A percentile compares a stretch with the other conserved stretches of the same genome.
Evolutionary conservation across 2,113 vertebrate species (phyloP).

Genomic region (Dasyornis broadbenti): DNA sequence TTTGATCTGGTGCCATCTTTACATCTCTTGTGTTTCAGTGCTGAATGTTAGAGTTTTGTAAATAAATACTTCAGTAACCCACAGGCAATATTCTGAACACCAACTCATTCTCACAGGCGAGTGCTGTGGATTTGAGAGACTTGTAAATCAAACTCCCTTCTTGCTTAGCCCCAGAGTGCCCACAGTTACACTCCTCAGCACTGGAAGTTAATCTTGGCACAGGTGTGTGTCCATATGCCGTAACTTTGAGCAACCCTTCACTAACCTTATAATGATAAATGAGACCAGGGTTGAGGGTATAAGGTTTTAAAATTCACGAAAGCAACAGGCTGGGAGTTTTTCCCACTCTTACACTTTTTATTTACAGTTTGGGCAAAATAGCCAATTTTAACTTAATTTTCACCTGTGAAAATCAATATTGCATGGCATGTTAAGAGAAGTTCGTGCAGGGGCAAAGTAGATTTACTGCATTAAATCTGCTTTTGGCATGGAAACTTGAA

Average conservation of each 20-base stretch:
- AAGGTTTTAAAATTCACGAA: neutral
- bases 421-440: neutral
- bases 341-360: neutral
- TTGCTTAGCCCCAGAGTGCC: neutral
- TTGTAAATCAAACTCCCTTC: neutral
- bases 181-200: neutral
- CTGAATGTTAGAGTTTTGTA: neutral
- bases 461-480: neutral
- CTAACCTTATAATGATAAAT: neutral
- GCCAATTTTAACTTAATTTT: neutral
- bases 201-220: neutral
- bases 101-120: neutral
- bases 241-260: neutral
- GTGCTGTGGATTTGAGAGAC: neutral
- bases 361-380: neutral
- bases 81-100: neutral
- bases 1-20: neutral
- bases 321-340: neutral
- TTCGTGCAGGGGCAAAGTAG: neutral
- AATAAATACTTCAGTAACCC: neutral
- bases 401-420: neutral
- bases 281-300: neutral
- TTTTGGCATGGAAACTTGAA: neutral
- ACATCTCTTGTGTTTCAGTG: neutral
- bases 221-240: neutral